Base-by-base conservation (phyloP, 92 coral and sea anemone species). In the Epizoanthus rinbou region DNA sequence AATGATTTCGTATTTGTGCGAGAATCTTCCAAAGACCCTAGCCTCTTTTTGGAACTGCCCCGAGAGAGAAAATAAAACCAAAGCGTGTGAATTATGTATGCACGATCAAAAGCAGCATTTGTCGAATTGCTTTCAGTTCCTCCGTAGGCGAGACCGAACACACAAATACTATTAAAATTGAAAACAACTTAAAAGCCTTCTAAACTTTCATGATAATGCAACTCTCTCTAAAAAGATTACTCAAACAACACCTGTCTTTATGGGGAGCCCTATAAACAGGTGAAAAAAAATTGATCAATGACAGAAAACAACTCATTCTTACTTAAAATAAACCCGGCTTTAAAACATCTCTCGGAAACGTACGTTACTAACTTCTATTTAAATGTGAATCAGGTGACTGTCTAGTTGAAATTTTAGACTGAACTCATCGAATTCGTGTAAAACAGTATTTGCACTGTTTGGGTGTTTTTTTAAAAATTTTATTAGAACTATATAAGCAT, bases 101-200 rank as follows among this genome's bases (percentile, higher is more conserved):
- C 35, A 41, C 39, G 50, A 64, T 67, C 4, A 9, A 67, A 67
- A 65, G 47, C 47, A 28, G 73, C 73, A 67, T 67, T 67, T 67
- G 19, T 6, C 21, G 73, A 67, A 35, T 50, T 52, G 52, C 41
- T 11, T 25, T 41, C 39, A 62, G 82, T 76, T 76, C 31, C 82
- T 69, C 41, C n/a, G n/a, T 35, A 62, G 82, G 82, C 57, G 39
- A 78, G 17, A 62, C 73, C 14, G 28, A 67, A 16, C n/a, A 18
- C 21, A 67, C 18, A 67, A 67, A 78, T 69, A 54, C 72, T 62
- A 37, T 78, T 78, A 78, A 71, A 21, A 78, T 57, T 78, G 8
- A 78, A 76, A 59, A 41, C 82, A 78, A 54, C n/a, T 78, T 78
- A 78, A 78, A 78, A 78, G 82, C 82, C 28, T 21, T 62, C 71